Conservation (phyloP, 2,888 invertebrate genomes). For the Ochlodes sylvanus region DNA sequence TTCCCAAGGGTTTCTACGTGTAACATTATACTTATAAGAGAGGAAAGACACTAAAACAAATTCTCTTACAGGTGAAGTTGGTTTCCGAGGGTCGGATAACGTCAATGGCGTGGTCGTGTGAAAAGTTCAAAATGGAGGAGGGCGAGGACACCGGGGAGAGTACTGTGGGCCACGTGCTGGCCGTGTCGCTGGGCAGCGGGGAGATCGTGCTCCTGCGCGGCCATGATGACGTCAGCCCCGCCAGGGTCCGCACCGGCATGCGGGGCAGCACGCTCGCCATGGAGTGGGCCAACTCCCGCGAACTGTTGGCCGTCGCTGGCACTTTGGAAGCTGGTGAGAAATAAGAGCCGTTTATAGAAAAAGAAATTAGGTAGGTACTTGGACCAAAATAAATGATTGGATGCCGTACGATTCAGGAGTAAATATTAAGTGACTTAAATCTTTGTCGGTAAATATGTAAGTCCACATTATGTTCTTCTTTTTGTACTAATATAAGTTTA, state of each 20-base stretch:
- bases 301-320: conserved; percentile 96
- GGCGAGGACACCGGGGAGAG: conserved; percentile 90
- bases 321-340: conserved; percentile 80
- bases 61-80: conserved; percentile 86
- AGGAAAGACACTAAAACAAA: background rate
- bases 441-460: no score
- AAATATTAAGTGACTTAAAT: no score
- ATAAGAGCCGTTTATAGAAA: conserved; percentile 39
- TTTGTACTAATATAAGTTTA: no score
- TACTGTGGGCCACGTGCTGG: conserved; percentile 89
- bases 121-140: conserved; percentile 99
- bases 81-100: conserved; percentile 94
- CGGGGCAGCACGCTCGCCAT: conserved; percentile 92
- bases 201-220: conserved; percentile 94
- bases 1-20: no score
- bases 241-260: conserved; percentile 92
- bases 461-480: no score
- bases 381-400: no score
- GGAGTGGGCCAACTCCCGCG: conserved; percentile 98
- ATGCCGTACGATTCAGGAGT: no score
- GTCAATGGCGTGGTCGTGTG: conserved; percentile 98
- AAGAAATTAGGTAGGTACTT: no score
- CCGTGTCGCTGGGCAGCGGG: conserved; percentile 95
- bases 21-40: no score
- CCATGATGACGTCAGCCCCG: conserved; percentile 97